Evolutionary conservation across 2,888 invertebrate species (phyloP), one percentile per base, ranked within the genome.

Genomic region (Dioctria rufipes): DNA sequence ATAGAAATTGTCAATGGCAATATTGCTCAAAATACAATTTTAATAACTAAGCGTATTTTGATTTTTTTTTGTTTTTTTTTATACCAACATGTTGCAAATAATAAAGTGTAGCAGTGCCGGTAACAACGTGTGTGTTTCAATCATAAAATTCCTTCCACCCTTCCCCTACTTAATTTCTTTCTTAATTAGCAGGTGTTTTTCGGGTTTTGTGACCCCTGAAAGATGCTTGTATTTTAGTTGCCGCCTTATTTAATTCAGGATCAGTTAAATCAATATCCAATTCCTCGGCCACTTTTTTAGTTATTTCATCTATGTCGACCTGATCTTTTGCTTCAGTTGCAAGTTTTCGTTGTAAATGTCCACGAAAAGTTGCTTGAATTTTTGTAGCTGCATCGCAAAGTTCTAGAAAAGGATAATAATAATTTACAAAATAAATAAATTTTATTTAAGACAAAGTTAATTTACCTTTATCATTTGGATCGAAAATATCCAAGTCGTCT

Each of bases 351-450:
- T 95, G 94, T 92, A 96, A 93, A 90, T 96, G 96, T 80, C 96
- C 96, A 84, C 96, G 92, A 92, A 96, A 97, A 25, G 95, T 95
- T 5, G 96, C 96, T 89, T 97, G 96, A 88, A 97, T 97, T 91
- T 96, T 96, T 75, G 95, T 94, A 51, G 96, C 97, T 4, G 96
- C 96, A 88, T 93, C 90, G 88, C 94, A 94, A 84, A 96, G 90
- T 85, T 95, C 96, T 95, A 91, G 4, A 91, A 91, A 81, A 77
- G 25, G 83, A 83, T 81, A 83, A 79, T 77, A 42, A 66, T 73
- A 39, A 42, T 42, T 4, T 66, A 25, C 9, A 71, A 71, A 46
- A 71, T n/a, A 37, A 37, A 67, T 11, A 37, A 61, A 40, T 9
- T 13, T 67, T 11, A 13, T 58, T 58, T n/a, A 46, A 4, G 5